Conservation (phyloP, 2,113 vertebrate species). For the Ciconia stormi region DNA sequence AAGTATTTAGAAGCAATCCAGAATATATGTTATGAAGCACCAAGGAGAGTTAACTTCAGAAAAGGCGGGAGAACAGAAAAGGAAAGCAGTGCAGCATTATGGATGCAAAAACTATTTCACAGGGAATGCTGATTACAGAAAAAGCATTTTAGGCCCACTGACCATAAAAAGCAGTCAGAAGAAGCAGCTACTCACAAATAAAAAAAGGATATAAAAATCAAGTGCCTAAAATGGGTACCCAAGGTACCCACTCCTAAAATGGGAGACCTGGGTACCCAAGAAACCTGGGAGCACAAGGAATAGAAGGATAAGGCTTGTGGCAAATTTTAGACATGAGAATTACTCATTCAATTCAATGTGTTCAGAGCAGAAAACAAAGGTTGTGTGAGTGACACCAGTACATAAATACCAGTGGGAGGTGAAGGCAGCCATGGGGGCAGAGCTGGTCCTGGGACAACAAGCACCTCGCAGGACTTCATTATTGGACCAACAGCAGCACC, state of each 20-base stretch:
- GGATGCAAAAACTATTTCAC: background rate
- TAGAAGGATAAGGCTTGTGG: background rate
- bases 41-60: background rate
- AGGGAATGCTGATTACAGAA: background rate
- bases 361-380: background rate
- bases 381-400: fast-evolving
- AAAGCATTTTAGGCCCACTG: background rate
- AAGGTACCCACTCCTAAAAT: background rate
- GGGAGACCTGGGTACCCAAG: background rate
- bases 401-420: background rate
- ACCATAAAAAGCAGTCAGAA: background rate
- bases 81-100: background rate
- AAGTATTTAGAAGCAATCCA: background rate
- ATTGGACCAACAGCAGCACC: background rate
- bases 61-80: background rate
- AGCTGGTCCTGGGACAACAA: background rate
- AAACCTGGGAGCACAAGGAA: background rate
- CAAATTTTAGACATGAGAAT: background rate
- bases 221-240: background rate
- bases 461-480: background rate
- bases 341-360: background rate
- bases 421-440: background rate
- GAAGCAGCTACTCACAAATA: background rate
- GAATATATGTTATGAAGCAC: background rate
- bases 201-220: background rate